Evolutionary conservation across 2,797 vertebrate species (phyloP).

Genomic region (Eulemur coronatus): DNA sequence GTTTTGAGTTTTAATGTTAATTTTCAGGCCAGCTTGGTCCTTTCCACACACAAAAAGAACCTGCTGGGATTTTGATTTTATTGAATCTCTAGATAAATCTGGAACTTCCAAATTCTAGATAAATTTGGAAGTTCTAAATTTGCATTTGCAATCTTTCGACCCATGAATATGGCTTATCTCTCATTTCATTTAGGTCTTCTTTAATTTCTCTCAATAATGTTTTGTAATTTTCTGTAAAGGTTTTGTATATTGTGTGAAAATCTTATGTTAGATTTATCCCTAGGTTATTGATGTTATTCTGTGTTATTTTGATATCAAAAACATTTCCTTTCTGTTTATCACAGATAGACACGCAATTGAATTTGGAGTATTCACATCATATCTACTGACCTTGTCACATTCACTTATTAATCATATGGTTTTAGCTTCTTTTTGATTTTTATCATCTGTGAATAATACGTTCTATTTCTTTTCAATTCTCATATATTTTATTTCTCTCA

Average conservation of each 20-base stretch:
- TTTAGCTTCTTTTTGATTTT: constrained; percentile 22
- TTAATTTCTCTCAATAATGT: neutral
- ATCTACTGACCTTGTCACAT: neutral
- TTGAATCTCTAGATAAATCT: neutral
- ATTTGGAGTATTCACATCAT: neutral
- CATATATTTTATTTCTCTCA: neutral
- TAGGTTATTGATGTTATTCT: neutral
- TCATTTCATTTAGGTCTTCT: neutral
- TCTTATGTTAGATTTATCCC: neutral
- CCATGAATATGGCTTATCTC: neutral
- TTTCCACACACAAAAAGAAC: neutral
- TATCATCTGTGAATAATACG: neutral
- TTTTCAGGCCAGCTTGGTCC: neutral
- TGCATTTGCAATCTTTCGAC: neutral
- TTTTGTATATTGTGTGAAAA: neutral
- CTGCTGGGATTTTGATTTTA: neutral
- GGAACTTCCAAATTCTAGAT: neutral
- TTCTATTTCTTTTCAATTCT: neutral
- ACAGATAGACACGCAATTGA: neutral
- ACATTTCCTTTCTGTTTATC: neutral
- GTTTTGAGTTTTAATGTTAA: neutral
- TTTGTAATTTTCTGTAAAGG: neutral
- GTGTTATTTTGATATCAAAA: neutral
- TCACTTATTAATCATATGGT: neutral
- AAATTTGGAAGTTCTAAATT: neutral